These are phyloP conservation scores for Butastur rufipennis DNA, from an alignment of 2,113 vertebrate species.

Conservation along the genomic window DNA sequence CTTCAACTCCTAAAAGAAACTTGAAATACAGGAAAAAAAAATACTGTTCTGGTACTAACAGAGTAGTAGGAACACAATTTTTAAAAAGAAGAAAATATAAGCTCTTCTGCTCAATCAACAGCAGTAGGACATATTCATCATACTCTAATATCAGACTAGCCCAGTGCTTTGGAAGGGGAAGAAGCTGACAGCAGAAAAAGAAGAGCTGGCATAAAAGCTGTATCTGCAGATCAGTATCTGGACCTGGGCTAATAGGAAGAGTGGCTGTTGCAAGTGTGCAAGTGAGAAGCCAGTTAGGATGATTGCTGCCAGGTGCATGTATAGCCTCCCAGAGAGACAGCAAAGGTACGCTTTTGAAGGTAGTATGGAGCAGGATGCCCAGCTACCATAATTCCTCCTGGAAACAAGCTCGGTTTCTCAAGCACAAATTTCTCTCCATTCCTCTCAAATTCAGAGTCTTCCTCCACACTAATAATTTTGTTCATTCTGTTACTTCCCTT, in stretches of 20 bases:
- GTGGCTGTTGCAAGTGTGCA: conserved; percentile 68
- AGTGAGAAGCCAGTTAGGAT: conserved; percentile 71
- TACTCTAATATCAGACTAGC: background rate
- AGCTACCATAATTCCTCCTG: background rate
- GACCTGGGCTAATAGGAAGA: conserved; percentile 69
- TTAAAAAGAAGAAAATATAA: background rate
- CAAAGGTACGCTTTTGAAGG: conserved; percentile 42
- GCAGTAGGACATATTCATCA: background rate
- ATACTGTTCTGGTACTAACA: background rate
- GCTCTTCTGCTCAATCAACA: background rate
- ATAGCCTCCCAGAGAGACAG: conserved; percentile 85
- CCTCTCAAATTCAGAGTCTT: background rate
- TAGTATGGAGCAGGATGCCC: background rate
- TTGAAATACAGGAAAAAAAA: background rate
- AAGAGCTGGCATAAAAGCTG: background rate
- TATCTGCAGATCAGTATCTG: conserved; percentile 75
- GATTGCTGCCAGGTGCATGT: conserved; percentile 72
- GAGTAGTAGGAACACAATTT: background rate
- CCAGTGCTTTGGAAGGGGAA: background rate
- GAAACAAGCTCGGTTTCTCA: background rate
- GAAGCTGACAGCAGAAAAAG: background rate
- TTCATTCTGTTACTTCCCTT: background rate
- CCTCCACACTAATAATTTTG: background rate
- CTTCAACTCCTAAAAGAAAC: background rate
- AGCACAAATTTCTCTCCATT: background rate